Percentiles rank a stretch among this genome's conserved stretches.
phyloP scores from a whole-genome alignment of 2,888 invertebrate species.

The Aporophyla nigra region DNA sequence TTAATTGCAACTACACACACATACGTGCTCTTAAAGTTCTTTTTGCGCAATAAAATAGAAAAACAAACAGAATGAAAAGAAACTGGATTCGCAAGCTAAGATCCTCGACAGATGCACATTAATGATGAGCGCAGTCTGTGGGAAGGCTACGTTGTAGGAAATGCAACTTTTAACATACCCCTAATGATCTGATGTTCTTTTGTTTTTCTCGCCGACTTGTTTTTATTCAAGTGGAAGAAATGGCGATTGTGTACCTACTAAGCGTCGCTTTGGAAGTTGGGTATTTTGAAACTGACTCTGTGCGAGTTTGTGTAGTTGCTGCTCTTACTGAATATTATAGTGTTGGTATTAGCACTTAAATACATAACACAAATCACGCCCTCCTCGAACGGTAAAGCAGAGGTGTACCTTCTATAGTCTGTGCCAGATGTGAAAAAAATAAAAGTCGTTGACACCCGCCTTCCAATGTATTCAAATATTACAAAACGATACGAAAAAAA shows the following conservation, averaged over 20 bases:
- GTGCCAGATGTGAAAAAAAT: too few relatives aligned
- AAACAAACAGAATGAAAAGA: slow-evolving; percentile 17
- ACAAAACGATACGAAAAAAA: too few relatives aligned
- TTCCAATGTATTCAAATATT: too few relatives aligned
- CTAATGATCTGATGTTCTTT: slow-evolving; percentile 58
- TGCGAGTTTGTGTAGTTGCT: not conserved
- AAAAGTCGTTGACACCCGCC: too few relatives aligned
- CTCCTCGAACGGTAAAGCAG: too few relatives aligned
- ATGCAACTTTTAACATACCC: slow-evolving; percentile 62
- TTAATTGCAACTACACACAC: not conserved
- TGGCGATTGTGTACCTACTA: slow-evolving; percentile 16
- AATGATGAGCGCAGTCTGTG: slow-evolving; percentile 49
- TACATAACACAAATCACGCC: too few relatives aligned
- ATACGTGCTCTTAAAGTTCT: slow-evolving; percentile 8
- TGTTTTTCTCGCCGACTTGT: slow-evolving; percentile 29
- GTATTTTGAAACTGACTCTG: not conserved
- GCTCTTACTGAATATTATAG: not conserved
- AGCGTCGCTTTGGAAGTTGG: not conserved
- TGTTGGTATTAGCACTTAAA: not conserved
- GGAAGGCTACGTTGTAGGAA: slow-evolving; percentile 37
- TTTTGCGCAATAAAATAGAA: slow-evolving; percentile 2
- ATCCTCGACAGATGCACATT: slow-evolving; percentile 48
- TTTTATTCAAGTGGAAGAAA: slow-evolving; percentile 43
- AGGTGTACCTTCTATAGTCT: too few relatives aligned
- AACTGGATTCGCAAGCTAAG: slow-evolving; percentile 33